phyloP scores from a whole-genome alignment of 2,113 vertebrate species.

The Pseudopodoces humilis region DNA sequence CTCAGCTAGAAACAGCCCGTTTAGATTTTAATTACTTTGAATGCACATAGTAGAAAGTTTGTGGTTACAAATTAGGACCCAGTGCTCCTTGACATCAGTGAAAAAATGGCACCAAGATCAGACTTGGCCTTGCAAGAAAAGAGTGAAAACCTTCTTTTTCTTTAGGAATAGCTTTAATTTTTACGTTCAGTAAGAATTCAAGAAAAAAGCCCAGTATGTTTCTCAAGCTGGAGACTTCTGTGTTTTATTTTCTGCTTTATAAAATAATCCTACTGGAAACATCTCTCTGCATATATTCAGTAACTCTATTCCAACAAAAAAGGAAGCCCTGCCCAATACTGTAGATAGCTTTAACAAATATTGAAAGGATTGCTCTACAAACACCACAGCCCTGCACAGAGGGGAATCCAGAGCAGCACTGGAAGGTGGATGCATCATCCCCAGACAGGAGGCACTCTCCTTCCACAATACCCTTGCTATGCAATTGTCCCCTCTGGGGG shows the following conservation, averaged over 20 bases:
- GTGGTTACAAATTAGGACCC: background rate
- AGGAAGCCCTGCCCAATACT: background rate
- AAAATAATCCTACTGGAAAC: conserved; percentile 33
- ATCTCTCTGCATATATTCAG: conserved; percentile 5
- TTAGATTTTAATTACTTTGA: background rate
- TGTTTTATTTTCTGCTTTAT: conserved; percentile 25
- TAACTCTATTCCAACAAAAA: conserved; percentile 1
- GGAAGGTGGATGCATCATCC: background rate
- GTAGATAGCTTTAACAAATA: conserved; percentile 8
- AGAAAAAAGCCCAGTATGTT: background rate
- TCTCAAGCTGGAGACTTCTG: background rate
- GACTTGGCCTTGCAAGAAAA: background rate
- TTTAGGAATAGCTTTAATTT: background rate
- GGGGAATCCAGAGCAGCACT: background rate
- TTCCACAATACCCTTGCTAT: fast-evolving
- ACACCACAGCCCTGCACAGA: background rate
- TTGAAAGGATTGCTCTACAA: background rate
- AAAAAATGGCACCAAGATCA: background rate
- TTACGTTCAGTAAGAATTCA: background rate
- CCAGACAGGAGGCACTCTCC: background rate
- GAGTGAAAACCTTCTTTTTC: background rate
- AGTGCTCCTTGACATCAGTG: background rate
- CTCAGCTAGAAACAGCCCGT: background rate
- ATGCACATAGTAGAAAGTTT: background rate
- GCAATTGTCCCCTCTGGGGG: background rate